Base-by-base conservation (phyloP, 35 echinoderm and acorn worm species). In the Hemicentrotus pulcherrimus region DNA sequence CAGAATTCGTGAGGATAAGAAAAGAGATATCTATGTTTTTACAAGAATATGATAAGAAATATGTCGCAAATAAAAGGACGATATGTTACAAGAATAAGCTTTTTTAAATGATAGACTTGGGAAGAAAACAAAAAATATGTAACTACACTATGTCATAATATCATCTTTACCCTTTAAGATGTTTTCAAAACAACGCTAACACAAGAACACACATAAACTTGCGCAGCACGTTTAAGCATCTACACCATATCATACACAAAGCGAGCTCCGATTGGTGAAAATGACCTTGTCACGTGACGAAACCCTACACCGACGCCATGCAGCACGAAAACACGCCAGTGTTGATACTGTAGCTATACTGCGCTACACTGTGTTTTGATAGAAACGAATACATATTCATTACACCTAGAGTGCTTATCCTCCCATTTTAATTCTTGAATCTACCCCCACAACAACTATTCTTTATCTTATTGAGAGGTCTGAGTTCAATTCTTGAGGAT, bases 321-420 rank as follows among this genome's bases (percentile, higher is more conserved):
- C 65, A 22, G 65, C 28, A 78, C 18, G 65, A 78, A 78, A 78
- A 78, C 65, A 78, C 19, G 2, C 2, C 22, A 78, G 24, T 78
- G 65, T 78, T 78, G 65, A 78, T n/a, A n/a, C 18, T n/a, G 65
- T 78, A 78, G 19, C 65, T 78, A 15, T 78, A 22, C 65, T 78
- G 65, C 18, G 22, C 65, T 78, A 78, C 65, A 28, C 65, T 78
- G 65, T 55, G 50, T 78, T 78, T 78, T 78, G 65, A 78, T n/a
- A 78, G 65, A 78, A 78, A 78, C 22, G 65, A 78, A 78, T 78
- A 28, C 65, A 78, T 78, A 78, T 78, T 78, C 65, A 78, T 78
- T n/a, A 78, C 65, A 78, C 28, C 19, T 4, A n/a, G 18, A 28
- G 65, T 78, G 65, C 24, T 78, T 78, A n/a, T 78, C 24, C 22